Evolutionary conservation across 2,888 invertebrate genomes (phyloP).

Genomic region (Sepioteuthis lessoniana): DNA sequence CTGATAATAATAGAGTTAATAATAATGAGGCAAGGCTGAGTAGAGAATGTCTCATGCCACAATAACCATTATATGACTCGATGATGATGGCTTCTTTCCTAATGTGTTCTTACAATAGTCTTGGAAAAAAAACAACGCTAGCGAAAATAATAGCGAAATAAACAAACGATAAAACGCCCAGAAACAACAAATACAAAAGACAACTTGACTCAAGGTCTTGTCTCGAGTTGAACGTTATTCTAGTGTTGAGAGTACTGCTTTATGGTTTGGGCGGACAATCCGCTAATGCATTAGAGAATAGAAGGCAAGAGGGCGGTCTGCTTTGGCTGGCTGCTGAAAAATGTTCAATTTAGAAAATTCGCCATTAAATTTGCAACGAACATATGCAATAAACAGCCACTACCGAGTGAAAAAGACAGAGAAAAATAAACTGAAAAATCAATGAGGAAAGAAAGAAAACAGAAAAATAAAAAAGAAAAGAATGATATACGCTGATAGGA

Average conservation of each 20-base stretch:
- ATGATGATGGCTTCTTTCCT: constrained; percentile 4
- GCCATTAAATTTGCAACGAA: not conserved
- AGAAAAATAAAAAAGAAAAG: not conserved
- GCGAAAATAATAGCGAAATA: not conserved
- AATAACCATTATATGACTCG: not conserved
- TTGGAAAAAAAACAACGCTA: not conserved
- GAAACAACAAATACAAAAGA: not conserved
- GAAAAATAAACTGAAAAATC: not conserved
- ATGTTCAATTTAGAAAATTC: constrained; percentile 21
- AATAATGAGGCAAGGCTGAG: not conserved
- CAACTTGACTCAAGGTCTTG: constrained; percentile 10
- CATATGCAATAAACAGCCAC: not conserved
- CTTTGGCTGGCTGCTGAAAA: constrained; percentile 5
- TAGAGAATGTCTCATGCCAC: not conserved
- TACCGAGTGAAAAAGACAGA: not conserved
- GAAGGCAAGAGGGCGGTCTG: not conserved
- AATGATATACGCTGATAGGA: not conserved
- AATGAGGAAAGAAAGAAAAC: not conserved
- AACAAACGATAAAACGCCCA: constrained; percentile 33
- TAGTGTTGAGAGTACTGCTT: not conserved
- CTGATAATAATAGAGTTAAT: not conserved
- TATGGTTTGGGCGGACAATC: not conserved
- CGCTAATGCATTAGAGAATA: not conserved
- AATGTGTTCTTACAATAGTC: not conserved
- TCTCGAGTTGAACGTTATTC: not conserved